Conservation (phyloP, 2,113 vertebrate species). For the Vulpes ferrilata region DNA sequence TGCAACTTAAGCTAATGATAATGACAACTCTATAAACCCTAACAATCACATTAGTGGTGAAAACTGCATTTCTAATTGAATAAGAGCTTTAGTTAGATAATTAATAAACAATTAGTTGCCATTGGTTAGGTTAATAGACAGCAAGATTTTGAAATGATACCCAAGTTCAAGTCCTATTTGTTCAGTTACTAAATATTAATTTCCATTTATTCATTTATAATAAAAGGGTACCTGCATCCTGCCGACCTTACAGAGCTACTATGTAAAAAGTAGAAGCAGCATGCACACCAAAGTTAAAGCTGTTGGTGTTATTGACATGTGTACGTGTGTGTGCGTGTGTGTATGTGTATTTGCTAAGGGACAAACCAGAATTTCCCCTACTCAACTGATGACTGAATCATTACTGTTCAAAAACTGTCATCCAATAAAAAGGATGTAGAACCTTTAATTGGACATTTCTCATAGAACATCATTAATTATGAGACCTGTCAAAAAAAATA, state of each 20-base stretch:
- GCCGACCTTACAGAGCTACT: neutral
- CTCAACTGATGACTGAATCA: neutral
- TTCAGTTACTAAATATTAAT: neutral
- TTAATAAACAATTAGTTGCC: neutral
- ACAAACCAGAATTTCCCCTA: neutral
- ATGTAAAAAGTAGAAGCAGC: neutral
- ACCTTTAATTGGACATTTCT: constrained; percentile 1
- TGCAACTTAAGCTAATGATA: neutral
- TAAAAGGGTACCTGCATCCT: neutral
- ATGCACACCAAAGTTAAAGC: neutral
- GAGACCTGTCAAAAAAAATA: neutral
- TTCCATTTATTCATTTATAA: neutral
- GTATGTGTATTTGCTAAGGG: neutral
- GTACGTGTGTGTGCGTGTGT: neutral
- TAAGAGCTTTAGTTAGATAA: neutral
- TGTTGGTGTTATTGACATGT: neutral
- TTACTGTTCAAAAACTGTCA: neutral
- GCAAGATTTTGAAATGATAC: constrained; percentile 16
- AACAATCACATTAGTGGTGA: neutral
- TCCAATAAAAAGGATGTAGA: neutral
- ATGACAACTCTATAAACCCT: neutral
- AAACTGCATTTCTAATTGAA: neutral
- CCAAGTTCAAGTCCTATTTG: neutral
- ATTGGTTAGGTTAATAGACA: neutral
- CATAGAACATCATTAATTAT: neutral